Evolutionary conservation across 2,113 vertebrate genomes (phyloP).

Genomic region (Regulus satrapa): DNA sequence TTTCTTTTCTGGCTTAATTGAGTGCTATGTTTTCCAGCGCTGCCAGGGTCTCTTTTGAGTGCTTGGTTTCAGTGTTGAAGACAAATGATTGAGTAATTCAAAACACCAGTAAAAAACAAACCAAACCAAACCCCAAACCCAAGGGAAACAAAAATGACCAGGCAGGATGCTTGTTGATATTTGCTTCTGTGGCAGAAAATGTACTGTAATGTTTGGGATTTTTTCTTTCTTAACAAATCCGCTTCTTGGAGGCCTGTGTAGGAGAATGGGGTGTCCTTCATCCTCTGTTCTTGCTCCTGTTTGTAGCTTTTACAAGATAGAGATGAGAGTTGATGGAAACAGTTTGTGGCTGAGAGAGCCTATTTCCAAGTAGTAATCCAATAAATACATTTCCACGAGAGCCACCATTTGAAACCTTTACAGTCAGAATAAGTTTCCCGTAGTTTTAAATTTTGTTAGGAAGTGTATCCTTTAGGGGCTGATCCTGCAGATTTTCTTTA

Average conservation of each 20-base stretch:
- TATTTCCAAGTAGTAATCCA: neutral
- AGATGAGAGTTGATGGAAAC: neutral
- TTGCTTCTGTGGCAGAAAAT: neutral
- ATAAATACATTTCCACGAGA: neutral
- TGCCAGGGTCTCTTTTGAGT: neutral
- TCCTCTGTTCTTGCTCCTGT: neutral
- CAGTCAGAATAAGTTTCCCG: neutral
- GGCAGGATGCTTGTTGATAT: neutral
- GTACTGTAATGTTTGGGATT: neutral
- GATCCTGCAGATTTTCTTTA: neutral
- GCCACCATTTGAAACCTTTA: neutral
- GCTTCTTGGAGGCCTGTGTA: neutral
- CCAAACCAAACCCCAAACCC: neutral
- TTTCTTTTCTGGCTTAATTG: conserved; percentile 7
- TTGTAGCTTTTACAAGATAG: neutral
- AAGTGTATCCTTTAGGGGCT: neutral
- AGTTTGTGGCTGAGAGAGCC: neutral
- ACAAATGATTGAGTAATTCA: conserved; percentile 8
- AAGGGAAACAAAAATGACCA: neutral
- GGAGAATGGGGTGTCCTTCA: neutral
- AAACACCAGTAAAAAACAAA: neutral
- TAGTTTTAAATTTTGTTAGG: neutral
- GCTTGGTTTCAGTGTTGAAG: neutral
- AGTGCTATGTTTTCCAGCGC: neutral
- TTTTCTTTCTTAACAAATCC: neutral